A percentile compares a stretch with the other conserved stretches of the same genome.
phyloP scores from a whole-genome alignment of 1,140 invertebrate genomes.

The Drosophila triauraria region DNA sequence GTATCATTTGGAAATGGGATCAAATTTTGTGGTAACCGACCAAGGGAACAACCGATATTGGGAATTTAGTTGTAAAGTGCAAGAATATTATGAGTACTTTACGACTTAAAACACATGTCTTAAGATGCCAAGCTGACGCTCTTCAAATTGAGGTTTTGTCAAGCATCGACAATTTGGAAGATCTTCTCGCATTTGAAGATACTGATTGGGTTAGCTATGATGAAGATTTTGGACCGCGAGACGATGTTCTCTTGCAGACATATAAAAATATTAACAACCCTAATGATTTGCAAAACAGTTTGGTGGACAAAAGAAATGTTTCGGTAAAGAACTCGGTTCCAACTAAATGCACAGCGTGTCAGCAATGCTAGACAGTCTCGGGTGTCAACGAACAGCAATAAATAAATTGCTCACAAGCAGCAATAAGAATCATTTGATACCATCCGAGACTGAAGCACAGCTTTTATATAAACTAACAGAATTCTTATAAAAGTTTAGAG shows the following conservation, averaged over 20 bases:
- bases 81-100: not conserved
- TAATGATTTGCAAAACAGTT: slow-evolving; percentile 3
- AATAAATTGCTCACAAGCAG: slow-evolving; percentile 9
- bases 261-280: slow-evolving; percentile 7
- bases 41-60: not conserved
- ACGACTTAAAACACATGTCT: not conserved
- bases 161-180: slow-evolving; percentile 4
- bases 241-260: slow-evolving; percentile 4
- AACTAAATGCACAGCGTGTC: too few species aligned
- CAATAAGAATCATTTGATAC: slow-evolving; percentile 5
- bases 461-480: not conserved
- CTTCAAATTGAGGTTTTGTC: slow-evolving; percentile 6
- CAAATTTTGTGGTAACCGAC: not conserved
- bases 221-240: not conserved
- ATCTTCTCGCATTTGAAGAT: slow-evolving; percentile 4
- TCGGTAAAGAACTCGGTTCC: not conserved
- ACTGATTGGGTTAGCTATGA: slow-evolving; percentile 2
- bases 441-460: slow-evolving; percentile 6
- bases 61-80: not conserved
- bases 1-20: not conserved
- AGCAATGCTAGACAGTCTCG: not conserved
- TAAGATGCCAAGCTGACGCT: not conserved
- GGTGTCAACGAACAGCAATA: not conserved
- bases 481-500: not conserved
- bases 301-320: slow-evolving; percentile 6